Base-by-base conservation (phyloP, 2,113 vertebrate genomes). In the Indicator indicator region DNA sequence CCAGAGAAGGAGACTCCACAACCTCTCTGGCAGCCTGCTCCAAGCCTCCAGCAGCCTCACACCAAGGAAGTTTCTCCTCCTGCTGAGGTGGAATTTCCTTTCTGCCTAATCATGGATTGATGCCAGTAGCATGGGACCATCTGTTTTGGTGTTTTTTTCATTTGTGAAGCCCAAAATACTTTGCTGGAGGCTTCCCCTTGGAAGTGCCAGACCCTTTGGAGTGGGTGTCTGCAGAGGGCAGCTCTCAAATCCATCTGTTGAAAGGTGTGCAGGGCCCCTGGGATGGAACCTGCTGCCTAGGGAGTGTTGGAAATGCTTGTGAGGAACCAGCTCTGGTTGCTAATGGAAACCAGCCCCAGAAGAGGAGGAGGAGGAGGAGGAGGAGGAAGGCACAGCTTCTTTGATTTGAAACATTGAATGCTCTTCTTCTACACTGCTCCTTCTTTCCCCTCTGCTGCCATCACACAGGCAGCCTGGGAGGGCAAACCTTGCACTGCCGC, bases 291-390 rank as follows among this genome's bases (percentile, higher is more conserved):
- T 36, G 2, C 19, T 67, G 32, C 33, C 24, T 38, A 64, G 46
- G 26, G 5, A 2, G 2, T n/a, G 24, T 32, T 62, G 70, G 40
- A 62, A 88, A 38, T 1, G 0, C 36, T 36, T 16, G 4, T 38
- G 38, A 52, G 40, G 73, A 73, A 50, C n/a, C 2, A 36, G 70
- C 5, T 65, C 30, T 68, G 23, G 19, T 65, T 62, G 52, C 58
- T 81, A 44, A 80, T 56, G 33, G 54, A 71, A 91, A 88, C 44
- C 46, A 67, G 19, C 30, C 52, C 30, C 19, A 52, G 36, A 36
- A 36, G 36, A 36, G 36, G 36, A 36, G 36, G 36, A 36, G 36
- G 36, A 36, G 36, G n/a, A 65, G 33, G 68, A 33, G 58, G 16
- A 76, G 54, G 65, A 68, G 16, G 64, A 80, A 54, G 70, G 63